Conservation (phyloP, 2,797 vertebrate genomes). For the Corythornis leucogaster region DNA sequence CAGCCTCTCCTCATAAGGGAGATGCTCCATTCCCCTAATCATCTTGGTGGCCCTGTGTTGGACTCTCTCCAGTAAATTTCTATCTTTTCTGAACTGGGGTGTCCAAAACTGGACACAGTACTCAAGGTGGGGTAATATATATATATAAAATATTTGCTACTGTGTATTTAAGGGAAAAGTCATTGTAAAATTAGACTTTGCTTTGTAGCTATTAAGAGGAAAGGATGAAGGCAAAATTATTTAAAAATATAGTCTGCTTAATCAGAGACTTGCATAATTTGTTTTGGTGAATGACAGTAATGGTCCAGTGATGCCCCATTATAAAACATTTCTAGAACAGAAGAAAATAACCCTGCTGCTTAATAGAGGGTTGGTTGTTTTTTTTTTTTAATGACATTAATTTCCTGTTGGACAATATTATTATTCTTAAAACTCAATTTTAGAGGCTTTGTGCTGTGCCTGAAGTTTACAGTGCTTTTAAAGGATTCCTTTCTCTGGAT, state of each 20-base stretch:
- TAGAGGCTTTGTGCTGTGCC: background rate
- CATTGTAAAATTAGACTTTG: background rate
- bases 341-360: conserved; percentile 2
- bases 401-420: conserved; percentile 25
- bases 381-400: background rate
- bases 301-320: background rate
- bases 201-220: conserved; percentile 9
- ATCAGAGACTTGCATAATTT: background rate
- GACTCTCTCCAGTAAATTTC: no score
- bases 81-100: no score
- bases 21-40: no score
- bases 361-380: background rate
- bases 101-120: no score
- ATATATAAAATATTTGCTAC: background rate
- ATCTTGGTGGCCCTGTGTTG: no score
- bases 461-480: background rate
- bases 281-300: conserved; percentile 13
- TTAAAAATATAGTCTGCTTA: background rate
- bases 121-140: no score
- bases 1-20: no score
- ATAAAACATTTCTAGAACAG: conserved; percentile 18
- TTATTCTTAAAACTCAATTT: conserved; percentile 1
- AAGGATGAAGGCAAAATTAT: background rate
- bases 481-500: background rate
- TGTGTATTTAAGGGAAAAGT: background rate